phyloP scores from a whole-genome alignment of 2,888 invertebrate genomes.

The Onchidella celtica region DNA sequence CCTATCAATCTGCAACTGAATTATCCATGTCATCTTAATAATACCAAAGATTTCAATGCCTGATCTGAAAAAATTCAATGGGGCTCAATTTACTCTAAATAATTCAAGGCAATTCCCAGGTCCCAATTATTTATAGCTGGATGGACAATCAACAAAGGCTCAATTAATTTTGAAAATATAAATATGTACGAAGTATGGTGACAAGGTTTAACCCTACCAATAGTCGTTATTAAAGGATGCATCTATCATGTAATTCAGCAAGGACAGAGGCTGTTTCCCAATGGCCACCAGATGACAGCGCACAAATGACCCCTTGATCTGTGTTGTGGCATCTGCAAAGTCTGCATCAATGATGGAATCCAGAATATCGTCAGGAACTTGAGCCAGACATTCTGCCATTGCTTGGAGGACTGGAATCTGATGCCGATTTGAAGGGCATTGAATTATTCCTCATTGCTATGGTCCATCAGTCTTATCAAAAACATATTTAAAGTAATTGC shows the following conservation, averaged over 20 bases:
- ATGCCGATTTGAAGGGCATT: no score
- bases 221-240: slow-evolving; percentile 61
- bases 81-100: no score
- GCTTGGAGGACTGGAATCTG: slow-evolving; percentile 40
- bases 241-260: slow-evolving; percentile 75
- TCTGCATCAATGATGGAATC: slow-evolving; percentile 69
- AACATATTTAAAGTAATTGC: background rate
- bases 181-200: background rate
- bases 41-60: no score
- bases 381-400: slow-evolving; percentile 66
- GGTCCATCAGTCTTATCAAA: background rate
- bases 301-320: slow-evolving; percentile 63
- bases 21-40: no score
- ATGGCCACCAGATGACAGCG: slow-evolving; percentile 71
- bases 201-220: slow-evolving; percentile 52
- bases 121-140: no score
- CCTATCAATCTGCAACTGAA: no score
- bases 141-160: background rate
- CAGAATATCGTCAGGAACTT: slow-evolving; percentile 71
- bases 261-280: slow-evolving; percentile 71
- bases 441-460: no score
- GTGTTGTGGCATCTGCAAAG: slow-evolving; percentile 56
- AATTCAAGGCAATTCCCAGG: no score
- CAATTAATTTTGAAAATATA: background rate
- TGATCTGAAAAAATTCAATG: no score